Evolutionary conservation across 1,140 invertebrate species (phyloP).

Genomic region (Sipha flava): DNA sequence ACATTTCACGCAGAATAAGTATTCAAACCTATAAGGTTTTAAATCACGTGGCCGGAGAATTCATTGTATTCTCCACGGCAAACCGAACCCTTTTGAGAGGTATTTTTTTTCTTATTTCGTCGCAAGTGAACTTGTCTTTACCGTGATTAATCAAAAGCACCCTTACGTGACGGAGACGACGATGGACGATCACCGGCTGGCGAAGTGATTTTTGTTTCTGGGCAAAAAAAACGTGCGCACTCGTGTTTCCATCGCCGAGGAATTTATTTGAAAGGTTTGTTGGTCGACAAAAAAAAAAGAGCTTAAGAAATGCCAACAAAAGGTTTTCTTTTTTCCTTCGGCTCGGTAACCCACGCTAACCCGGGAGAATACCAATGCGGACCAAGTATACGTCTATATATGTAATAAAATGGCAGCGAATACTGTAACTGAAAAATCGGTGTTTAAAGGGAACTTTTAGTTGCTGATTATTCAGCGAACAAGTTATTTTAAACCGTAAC

Average conservation of each 20-base stretch:
- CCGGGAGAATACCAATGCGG: neutral
- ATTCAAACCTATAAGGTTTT: no score
- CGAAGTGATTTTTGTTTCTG: conserved; percentile 12
- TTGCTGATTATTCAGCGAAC: no score
- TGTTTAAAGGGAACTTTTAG: no score
- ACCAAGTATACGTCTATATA: neutral
- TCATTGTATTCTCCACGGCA: no score
- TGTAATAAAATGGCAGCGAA: no score
- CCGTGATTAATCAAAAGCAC: neutral
- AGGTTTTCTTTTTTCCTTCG: neutral
- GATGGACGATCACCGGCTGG: neutral
- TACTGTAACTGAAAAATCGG: no score
- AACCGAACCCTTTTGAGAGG: no score
- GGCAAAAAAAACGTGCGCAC: neutral
- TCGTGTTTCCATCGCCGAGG: neutral
- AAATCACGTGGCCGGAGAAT: no score
- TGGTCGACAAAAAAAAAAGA: neutral
- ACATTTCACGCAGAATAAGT: no score
- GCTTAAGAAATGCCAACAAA: neutral
- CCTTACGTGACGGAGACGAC: neutral
- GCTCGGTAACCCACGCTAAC: neutral
- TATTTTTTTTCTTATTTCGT: no score
- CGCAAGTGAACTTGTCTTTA: neutral
- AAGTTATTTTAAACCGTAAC: no score
- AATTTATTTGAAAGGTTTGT: conserved; percentile 21